phyloP scores from a whole-genome alignment of 2,888 invertebrate species.

The Mycalesis mineus region DNA sequence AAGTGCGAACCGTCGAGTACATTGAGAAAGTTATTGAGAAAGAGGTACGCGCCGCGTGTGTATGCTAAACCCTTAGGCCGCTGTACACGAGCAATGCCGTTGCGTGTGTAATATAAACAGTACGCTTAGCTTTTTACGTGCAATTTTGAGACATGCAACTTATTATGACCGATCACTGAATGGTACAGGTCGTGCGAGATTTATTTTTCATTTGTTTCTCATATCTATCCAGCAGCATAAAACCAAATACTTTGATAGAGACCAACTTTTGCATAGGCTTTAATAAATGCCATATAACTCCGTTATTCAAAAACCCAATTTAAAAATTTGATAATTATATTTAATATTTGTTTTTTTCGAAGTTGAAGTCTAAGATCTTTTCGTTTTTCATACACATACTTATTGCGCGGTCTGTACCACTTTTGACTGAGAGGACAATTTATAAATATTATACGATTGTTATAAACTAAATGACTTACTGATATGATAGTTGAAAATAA shows the following conservation, averaged over 20 bases:
- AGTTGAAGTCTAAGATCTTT: too few species aligned
- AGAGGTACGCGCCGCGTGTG: conserved; percentile 84
- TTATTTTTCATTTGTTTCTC: neutral
- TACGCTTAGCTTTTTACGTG: conserved; percentile 61
- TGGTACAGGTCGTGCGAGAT: neutral
- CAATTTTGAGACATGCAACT: conserved; percentile 17
- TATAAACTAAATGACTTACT: conserved; percentile 14
- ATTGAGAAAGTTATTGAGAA: conserved; percentile 97
- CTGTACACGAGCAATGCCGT: conserved; percentile 72
- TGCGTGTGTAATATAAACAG: conserved; percentile 57
- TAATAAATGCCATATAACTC: too few species aligned
- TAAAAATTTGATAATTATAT: too few species aligned
- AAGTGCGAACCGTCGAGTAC: conserved; percentile 94
- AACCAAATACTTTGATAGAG: too few species aligned
- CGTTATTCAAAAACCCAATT: too few species aligned
- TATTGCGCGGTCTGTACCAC: neutral
- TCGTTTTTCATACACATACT: neutral
- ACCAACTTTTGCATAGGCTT: too few species aligned
- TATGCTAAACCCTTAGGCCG: conserved; percentile 58
- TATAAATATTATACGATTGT: neutral
- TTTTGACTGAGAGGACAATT: neutral
- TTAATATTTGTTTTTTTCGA: too few species aligned
- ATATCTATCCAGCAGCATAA: too few species aligned
- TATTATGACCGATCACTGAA: conserved; percentile 6
- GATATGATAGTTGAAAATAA: neutral